Evolutionary conservation across 2,113 vertebrate genomes (phyloP), one percentile per base, ranked within the genome.

Genomic region (Porphyrio hochstetteri): DNA sequence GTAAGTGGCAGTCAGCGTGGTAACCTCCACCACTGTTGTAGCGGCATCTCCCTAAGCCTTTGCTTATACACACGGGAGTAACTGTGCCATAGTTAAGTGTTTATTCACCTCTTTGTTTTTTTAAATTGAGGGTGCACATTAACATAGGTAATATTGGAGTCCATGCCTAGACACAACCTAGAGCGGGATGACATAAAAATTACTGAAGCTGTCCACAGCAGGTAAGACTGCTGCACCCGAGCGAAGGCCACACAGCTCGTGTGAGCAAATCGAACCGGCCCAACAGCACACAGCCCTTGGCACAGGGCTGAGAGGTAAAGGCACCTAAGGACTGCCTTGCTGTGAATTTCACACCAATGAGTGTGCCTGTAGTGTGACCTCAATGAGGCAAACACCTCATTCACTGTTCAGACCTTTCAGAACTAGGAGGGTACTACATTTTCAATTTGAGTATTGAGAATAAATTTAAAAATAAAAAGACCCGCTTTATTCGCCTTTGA

Each of bases 361-460:
- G 18, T 0, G 0, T 20, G 53, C 24, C 61, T 7, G 0, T 9
- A 36, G 35, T 15, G 0, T 5, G n/a, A 40, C 29, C 44, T 38
- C 36, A 29, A 7, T 3, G 31, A 65, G 12, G 14, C 48, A 13
- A 44, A 35, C 48, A 6, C 18, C 38, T 69, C 36, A 25, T 5
- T 33, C 35, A 7, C 59, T 25, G 11, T 8, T 46, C 13, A 40
- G 61, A 27, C 8, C 31, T 40, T 68, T 18, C 29, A 69, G 19
- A 77, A 36, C 0, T 3, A 46, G 10, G 9, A 2, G 29, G 21
- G 27, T 13, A 1, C 7, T 19, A 6, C 4, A 8, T 36, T 60
- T 65, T n/a, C 35, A 56, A 2, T 25, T 35, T 36, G 65, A 75
- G 29, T 7, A 36, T 14, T 19, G 38, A 56, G 35, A 36, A 10